Evolutionary conservation across 2,113 vertebrate genomes (phyloP), one percentile per base, ranked within the genome.

Genomic region (Ranitomeya variabilis): DNA sequence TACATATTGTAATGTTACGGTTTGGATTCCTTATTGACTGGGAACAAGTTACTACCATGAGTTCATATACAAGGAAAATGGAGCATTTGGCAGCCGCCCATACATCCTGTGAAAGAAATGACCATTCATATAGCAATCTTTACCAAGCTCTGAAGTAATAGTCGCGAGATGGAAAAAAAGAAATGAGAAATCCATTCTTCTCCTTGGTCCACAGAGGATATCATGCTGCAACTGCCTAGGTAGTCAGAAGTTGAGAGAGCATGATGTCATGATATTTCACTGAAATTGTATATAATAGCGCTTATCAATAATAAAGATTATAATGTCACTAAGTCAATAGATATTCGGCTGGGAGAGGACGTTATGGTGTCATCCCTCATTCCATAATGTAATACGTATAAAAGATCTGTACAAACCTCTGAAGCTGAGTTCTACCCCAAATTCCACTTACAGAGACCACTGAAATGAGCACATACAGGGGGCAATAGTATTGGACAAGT

Each of bases 21-120:
- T 51, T 57, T 80, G 54, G 57, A 81, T 54, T 54, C 12, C 26
- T 45, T 82, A 88, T 88, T 62, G 78, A 88, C 86, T 88, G 52
- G 26, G 71, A 87, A 87, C 62, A 81, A n/a, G 52, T 55, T 59
- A 26, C 64, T 71, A 78, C 66, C 86, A 83, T 83, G 67, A 67
- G 86, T 73, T 87, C 86, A 81, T 80, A 26, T 52, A 19, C 62
- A 59, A 88, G 55, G 64, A 80, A 87, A 81, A 87, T 80, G 51
- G 77, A 87, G 81, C 31, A 0, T 81, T 71, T 87, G 86, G 78
- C 86, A 87, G 86, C 13, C 21, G 7, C 66, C 80, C 79, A 82
- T 74, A 51, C 15, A 67, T 74, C 55, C 55, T 76, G 66, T 81
- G 79, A 83, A 83, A 88, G 80, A 82, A 74, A 81, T 57, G 37